Conservation (phyloP, 1,140 invertebrate genomes). For the Ridgeia piscesae region DNA sequence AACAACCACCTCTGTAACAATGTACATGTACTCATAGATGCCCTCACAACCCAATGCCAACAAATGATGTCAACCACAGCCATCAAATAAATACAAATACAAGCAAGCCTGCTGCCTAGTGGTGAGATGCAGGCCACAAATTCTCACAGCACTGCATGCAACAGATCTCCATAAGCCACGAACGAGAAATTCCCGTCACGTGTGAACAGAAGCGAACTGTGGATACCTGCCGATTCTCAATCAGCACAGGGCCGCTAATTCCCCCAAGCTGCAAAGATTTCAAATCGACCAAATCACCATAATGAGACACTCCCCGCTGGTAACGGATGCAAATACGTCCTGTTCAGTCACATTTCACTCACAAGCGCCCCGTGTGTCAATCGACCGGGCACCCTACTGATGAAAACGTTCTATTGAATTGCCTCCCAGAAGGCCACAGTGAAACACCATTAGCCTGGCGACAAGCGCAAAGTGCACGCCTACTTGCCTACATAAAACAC, state of each 20-base stretch:
- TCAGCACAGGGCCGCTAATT: not conserved
- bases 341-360: not conserved
- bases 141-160: not conserved
- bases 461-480: not conserved
- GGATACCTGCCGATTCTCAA: not conserved
- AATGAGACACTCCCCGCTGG: not conserved
- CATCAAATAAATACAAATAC: not conserved
- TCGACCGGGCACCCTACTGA: not conserved
- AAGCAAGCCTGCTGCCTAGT: not conserved
- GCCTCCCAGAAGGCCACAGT: not conserved
- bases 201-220: not conserved
- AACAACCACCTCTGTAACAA: not conserved
- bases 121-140: not conserved
- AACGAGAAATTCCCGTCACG: not conserved
- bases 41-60: not conserved
- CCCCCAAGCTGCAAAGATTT: not conserved
- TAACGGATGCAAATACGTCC: not conserved
- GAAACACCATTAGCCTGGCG: not conserved
- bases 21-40: not conserved
- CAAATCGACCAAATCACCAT: not conserved
- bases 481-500: not conserved
- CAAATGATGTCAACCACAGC: not conserved
- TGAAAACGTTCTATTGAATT: not conserved
- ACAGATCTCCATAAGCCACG: not conserved
- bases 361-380: not conserved